A percentile compares a stretch with the other conserved stretches of the same genome.
phyloP scores from a whole-genome alignment of 1,140 invertebrate genomes.

The Arctopsyche grandis region DNA sequence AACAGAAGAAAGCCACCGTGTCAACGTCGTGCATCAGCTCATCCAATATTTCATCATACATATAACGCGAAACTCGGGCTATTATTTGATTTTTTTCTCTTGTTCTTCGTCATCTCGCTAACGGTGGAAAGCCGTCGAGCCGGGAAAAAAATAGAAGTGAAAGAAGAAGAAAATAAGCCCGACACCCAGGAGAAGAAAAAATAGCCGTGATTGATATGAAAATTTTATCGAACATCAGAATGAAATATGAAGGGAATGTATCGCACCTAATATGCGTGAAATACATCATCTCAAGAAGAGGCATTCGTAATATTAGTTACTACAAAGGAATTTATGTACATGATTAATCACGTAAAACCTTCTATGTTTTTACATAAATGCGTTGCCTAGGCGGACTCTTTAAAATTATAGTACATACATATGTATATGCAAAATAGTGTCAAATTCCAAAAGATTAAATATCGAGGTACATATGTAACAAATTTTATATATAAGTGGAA shows the following conservation, averaged over 20 bases:
- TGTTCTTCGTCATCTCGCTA: background rate
- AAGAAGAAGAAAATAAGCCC: background rate
- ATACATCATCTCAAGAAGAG: slow-evolving; percentile 5
- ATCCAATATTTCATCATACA: slow-evolving; percentile 29
- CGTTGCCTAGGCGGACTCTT: too few species aligned
- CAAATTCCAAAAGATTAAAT: too few species aligned
- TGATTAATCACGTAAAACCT: background rate
- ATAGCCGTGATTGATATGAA: slow-evolving; percentile 22
- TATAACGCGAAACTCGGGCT: background rate
- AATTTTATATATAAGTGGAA: too few species aligned
- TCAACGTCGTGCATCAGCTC: slow-evolving; percentile 28
- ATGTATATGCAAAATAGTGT: too few species aligned
- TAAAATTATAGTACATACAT: too few species aligned
- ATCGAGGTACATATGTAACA: too few species aligned
- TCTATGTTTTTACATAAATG: too few species aligned
- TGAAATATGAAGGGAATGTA: slow-evolving; percentile 25
- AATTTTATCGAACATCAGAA: slow-evolving; percentile 31
- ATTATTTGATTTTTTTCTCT: slow-evolving; percentile 23
- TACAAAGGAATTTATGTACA: background rate
- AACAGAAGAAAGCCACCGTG: slow-evolving; percentile 16
- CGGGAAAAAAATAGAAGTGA: background rate
- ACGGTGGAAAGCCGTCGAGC: background rate
- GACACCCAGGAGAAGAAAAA: background rate
- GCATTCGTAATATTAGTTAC: slow-evolving; percentile 16
- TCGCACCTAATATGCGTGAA: slow-evolving; percentile 32